Conservation (phyloP, 2,888 invertebrate species). For the Thumatha senex region DNA sequence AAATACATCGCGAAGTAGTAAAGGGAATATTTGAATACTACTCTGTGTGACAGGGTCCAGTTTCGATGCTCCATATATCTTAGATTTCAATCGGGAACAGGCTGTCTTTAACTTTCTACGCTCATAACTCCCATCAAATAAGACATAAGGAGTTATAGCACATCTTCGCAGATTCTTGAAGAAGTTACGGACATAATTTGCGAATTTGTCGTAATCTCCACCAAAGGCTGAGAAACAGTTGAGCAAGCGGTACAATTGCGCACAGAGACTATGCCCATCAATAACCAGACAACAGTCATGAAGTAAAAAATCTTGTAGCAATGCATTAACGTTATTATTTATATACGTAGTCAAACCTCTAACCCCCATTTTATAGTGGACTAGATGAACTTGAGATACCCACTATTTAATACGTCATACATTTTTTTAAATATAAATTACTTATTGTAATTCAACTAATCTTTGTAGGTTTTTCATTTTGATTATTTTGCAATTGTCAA, state of each 20-base stretch:
- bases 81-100: slow-evolving; percentile 81
- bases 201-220: slow-evolving; percentile 92
- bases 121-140: slow-evolving; percentile 92
- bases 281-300: slow-evolving; percentile 88
- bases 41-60: slow-evolving; percentile 83
- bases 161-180: slow-evolving; percentile 88
- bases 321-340: slow-evolving; percentile 84
- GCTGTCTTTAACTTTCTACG: slow-evolving; percentile 87
- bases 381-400: too few relatives aligned
- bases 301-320: slow-evolving; percentile 85
- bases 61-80: slow-evolving; percentile 82
- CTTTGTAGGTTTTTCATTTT: too few relatives aligned
- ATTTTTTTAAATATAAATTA: too few relatives aligned
- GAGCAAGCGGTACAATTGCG: slow-evolving; percentile 86
- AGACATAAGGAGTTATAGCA: slow-evolving; percentile 87
- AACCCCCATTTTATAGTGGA: slow-evolving; percentile 92
- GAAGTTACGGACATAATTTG: slow-evolving; percentile 85
- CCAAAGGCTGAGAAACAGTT: slow-evolving; percentile 89
- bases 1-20: slow-evolving; percentile 90
- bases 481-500: too few relatives aligned
- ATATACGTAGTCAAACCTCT: slow-evolving; percentile 93
- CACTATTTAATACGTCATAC: too few relatives aligned
- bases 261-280: slow-evolving; percentile 91
- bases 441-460: too few relatives aligned
- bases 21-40: slow-evolving; percentile 86